Conservation (phyloP, 2,797 vertebrate species). For the Hephaestus fuliginosus region DNA sequence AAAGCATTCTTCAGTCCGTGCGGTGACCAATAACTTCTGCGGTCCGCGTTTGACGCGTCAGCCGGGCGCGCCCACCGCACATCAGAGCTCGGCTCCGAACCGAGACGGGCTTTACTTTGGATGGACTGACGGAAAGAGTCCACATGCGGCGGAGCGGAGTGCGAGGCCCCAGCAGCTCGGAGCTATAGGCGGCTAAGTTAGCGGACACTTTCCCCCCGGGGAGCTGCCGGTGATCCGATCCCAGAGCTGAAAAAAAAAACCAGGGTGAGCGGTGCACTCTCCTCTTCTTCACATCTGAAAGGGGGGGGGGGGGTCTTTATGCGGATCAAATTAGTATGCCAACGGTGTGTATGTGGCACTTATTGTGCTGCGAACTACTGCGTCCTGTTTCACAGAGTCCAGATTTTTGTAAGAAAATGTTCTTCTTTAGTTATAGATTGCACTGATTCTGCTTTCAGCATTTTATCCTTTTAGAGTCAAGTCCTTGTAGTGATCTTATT, state of each 20-base stretch:
- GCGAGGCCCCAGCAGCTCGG: background rate
- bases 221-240: conserved; percentile 6
- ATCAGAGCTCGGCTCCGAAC: conserved; percentile 9
- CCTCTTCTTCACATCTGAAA: background rate
- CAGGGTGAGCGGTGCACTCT: conserved; percentile 34
- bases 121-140: conserved; percentile 55
- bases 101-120: conserved; percentile 42
- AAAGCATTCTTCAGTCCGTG: conserved; percentile 68
- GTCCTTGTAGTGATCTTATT: background rate
- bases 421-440: background rate
- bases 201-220: background rate
- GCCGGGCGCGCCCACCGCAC: conserved; percentile 68
- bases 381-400: background rate
- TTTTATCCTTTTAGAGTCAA: background rate
- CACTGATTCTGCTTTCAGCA: background rate
- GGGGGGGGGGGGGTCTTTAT: background rate
- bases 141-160: conserved; percentile 36
- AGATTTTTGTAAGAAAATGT: background rate
- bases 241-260: too few species aligned
- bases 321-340: background rate
- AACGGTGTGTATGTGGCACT: conserved; percentile 44
- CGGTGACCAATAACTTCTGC: conserved; percentile 65
- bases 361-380: background rate
- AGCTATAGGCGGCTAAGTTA: conserved; percentile 21
- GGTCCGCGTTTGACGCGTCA: conserved; percentile 70